A percentile compares a stretch with the other conserved stretches of the same genome.
Conservation (phyloP, 2,888 invertebrate genomes). For the Ypsolopha scabrella region DNA sequence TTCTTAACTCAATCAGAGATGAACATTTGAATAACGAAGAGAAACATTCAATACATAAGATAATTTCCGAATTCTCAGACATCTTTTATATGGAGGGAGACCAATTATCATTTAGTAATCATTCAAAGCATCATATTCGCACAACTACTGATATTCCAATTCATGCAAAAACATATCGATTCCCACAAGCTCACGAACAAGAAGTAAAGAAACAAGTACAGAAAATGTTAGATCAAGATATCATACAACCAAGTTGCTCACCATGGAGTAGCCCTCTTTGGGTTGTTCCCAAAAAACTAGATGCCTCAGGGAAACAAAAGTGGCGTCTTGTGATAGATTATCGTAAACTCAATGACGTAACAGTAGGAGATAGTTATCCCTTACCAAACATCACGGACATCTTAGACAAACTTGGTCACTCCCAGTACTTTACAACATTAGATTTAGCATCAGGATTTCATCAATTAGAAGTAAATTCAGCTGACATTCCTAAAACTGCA, state of each 20-base stretch:
- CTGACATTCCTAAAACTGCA: constrained; percentile 20
- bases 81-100: constrained; percentile 2
- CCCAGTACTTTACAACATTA: neutral
- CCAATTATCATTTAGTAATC: constrained; percentile 8
- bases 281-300: constrained; percentile 11
- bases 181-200: constrained; percentile 12
- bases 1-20: too few relatives aligned
- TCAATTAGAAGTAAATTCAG: constrained; percentile 8
- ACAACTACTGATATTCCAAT: constrained; percentile 6
- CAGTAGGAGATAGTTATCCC: constrained; percentile 6
- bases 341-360: constrained; percentile 3
- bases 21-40: too few relatives aligned
- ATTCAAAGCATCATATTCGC: constrained; percentile 10
- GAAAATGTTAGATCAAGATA: constrained; percentile 9
- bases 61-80: too few relatives aligned
- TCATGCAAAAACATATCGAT: constrained; percentile 13
- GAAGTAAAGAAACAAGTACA: constrained; percentile 11
- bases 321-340: constrained; percentile 7
- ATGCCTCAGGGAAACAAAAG: constrained; percentile 7
- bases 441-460: neutral
- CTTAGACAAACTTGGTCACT: neutral
- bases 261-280: constrained; percentile 7
- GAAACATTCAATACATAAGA: too few relatives aligned
- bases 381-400: constrained; percentile 5
- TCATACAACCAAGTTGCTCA: constrained; percentile 6